A percentile compares a stretch with the other conserved stretches of the same genome.
phyloP scores from a whole-genome alignment of 2,797 vertebrate genomes.

The Takifugu ocellatus region DNA sequence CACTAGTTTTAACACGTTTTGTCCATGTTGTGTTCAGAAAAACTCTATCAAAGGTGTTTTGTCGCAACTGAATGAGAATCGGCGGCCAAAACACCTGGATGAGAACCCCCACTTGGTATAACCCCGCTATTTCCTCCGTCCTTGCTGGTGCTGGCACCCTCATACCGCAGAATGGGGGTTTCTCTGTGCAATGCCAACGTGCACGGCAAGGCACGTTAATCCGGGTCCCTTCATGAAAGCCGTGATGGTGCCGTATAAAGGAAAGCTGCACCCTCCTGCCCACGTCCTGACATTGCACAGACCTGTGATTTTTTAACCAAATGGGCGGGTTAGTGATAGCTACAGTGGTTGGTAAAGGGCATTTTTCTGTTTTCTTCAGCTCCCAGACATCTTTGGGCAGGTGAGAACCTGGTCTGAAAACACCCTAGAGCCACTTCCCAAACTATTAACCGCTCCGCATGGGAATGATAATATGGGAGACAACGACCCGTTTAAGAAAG shows the following conservation, averaged over 20 bases:
- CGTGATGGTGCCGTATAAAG: slow-evolving; percentile 4
- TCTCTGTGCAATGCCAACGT: slow-evolving; percentile 69
- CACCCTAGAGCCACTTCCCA: slow-evolving; percentile 44
- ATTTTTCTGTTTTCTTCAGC: slow-evolving; percentile 70
- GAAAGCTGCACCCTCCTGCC: slow-evolving; percentile 2
- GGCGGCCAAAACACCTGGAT: slow-evolving; percentile 65
- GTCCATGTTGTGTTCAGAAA: slow-evolving; percentile 75
- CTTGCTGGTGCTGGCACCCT: slow-evolving; percentile 65
- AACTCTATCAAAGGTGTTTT: slow-evolving; percentile 77
- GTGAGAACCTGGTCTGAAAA: slow-evolving; percentile 73
- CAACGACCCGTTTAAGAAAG: slow-evolving; percentile 9
- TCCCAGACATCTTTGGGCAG: slow-evolving; percentile 71
- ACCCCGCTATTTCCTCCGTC: slow-evolving; percentile 20
- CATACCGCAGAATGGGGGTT: slow-evolving; percentile 27
- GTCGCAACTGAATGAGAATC: slow-evolving; percentile 77
- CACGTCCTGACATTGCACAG: slow-evolving; percentile 71
- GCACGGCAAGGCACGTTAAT: slow-evolving; percentile 10
- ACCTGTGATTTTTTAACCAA: slow-evolving; percentile 35
- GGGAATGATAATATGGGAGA: slow-evolving; percentile 15
- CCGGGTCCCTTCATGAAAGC: neutral
- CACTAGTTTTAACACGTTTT: slow-evolving; percentile 49
- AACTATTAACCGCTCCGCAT: slow-evolving; percentile 3
- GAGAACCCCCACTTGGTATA: slow-evolving; percentile 75
- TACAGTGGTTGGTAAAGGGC: slow-evolving; percentile 68
- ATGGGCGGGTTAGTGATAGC: slow-evolving; percentile 42